Evolutionary conservation across 2,113 vertebrate species (phyloP), one percentile per base, ranked within the genome.

Genomic region (Alectura lathami): DNA sequence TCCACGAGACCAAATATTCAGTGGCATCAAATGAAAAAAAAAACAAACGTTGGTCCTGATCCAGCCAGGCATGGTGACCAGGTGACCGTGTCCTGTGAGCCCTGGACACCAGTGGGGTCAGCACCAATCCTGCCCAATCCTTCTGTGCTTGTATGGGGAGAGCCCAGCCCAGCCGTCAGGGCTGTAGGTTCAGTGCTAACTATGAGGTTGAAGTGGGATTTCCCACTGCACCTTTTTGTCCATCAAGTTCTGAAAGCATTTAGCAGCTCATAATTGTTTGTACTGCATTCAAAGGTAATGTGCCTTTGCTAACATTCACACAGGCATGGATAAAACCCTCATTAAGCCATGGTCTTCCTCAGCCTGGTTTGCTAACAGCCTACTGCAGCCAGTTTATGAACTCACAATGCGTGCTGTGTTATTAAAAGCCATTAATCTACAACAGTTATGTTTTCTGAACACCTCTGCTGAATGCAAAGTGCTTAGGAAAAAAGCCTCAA

Each of bases 351-450:
- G 7, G 30, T 5, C 32, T 48, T 48, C 40, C 34, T 24, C 63
- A 72, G 32, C 27, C 32, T 40, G 47, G 27, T 70, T 42, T 50
- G 8, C 62, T 48, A 77, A 67, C 36, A 75, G 29, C 43, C 17
- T 74, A 38, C 45, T 40, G 24, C 40, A 73, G 73, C 22, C 45
- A 30, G n/a, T 57, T 67, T 4, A 32, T 6, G 53, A 81, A 78
- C 30, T 1, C 30, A 5, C 8, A 62, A 66, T 38, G 17, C 30
- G 5, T 6, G 30, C 0, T 6, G 8, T 30, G 18, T 42, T 40
- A 50, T 30, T 60, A 78, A 73, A 89, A 77, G 17, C 26, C 21
- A 48, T 57, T 32, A 53, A 74, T 50, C 47, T 24, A 53, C 17
- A 40, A 45, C 0, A 3, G 26, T 17, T 38, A 15, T 3, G 8